phyloP scores from a whole-genome alignment of 1,140 invertebrate genomes.

The Druon quercuslanigerum region DNA sequence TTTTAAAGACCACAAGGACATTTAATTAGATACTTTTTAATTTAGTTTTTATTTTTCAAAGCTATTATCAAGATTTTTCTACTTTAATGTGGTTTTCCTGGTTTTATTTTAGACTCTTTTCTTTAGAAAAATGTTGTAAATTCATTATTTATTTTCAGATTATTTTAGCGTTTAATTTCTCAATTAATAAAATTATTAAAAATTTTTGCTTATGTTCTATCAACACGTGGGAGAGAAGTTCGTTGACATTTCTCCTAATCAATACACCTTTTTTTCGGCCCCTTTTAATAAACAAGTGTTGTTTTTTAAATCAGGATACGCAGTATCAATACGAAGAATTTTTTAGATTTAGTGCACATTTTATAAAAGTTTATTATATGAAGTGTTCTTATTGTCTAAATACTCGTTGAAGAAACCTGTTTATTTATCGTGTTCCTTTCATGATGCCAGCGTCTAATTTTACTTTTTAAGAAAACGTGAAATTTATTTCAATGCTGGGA shows the following conservation, averaged over 20 bases:
- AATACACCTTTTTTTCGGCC: not conserved
- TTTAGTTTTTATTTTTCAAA: no score
- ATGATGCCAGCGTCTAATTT: slow-evolving; percentile 37
- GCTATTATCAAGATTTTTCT: no score
- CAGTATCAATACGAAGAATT: not conserved
- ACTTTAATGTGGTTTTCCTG: no score
- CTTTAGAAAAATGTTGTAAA: no score
- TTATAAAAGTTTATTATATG: no score
- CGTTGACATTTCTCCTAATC: slow-evolving; percentile 8
- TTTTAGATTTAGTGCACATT: no score
- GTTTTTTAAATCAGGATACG: not conserved
- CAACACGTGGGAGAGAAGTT: slow-evolving; percentile 13
- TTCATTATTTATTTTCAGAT: no score
- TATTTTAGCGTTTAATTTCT: not conserved
- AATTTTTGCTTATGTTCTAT: slow-evolving; percentile 2
- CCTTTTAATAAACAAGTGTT: not conserved
- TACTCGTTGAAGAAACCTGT: no score
- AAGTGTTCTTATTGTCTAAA: no score
- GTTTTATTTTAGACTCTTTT: no score
- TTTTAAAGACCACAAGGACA: no score
- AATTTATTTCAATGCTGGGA: slow-evolving; percentile 15
- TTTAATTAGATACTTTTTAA: no score
- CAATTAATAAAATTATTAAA: not conserved
- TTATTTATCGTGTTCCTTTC: not conserved
- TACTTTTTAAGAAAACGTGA: slow-evolving; percentile 12